Evolutionary conservation across 2,113 vertebrate genomes (phyloP), one percentile per base, ranked within the genome.

Genomic region (Choloepus hoffmanni): DNA sequence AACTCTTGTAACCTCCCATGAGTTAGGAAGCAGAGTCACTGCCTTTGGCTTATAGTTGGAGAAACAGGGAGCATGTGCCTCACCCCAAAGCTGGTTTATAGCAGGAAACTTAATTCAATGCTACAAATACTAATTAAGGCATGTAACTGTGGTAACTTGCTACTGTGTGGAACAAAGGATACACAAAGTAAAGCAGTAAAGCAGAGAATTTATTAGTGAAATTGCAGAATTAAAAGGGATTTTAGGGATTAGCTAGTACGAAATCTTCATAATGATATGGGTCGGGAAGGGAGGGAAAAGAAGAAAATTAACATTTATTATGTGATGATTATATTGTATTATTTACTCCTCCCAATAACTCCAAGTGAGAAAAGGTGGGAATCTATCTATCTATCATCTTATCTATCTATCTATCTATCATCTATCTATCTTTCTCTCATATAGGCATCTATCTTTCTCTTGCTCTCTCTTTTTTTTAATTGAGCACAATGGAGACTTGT

Each of bases 161-260:
- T 89, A 53, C 24, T 68, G 13, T 79, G 45, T 92, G 50, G 63
- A 82, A 88, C 67, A 53, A 84, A 76, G 79, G 43, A 88, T 28
- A 63, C 15, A 81, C 15, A 87, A 87, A 67, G 36, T 85, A 70
- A 88, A 92, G 53, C 70, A 36, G 13, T 63, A 67, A 73, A 50
- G 24, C 40, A 77, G 79, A 92, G 76, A 43, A 92, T 36, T 82
- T 50, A 65, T 94, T 88, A 68, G 55, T 85, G 53, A 23, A 89
- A 89, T 95, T 89, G 62, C 45, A 77, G 70, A 83, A 82, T 92
- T 95, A 88, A 58, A 96, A 89, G 43, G 50, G 43, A 92, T 87
- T 95, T 96, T 28, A 90, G 77, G 45, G 33, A 78, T 95, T 88
- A 82, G 19, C 23, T 94, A 72, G 77, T 83, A 73, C 2, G 95